These are phyloP conservation scores for Melanotus villosus DNA, from an alignment of 2,888 invertebrate species.

Conservation along the genomic window DNA sequence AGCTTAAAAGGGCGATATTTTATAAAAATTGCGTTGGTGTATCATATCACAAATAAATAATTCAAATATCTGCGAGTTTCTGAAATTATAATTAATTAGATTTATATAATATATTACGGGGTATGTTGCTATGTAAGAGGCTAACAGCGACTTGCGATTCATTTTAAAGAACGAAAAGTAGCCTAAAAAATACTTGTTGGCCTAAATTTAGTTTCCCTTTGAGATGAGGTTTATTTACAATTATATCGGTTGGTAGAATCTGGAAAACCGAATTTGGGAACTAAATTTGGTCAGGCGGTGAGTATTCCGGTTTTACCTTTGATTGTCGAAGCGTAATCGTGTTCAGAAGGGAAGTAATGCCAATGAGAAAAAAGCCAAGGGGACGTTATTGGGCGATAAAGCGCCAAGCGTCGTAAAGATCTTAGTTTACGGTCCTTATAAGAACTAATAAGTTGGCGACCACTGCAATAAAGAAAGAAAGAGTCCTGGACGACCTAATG, in stretches of 20 bases:
- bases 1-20: too few species aligned
- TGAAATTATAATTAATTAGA: too few species aligned
- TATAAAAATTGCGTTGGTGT: too few species aligned
- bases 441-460: constrained; percentile 53
- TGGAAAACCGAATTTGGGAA: constrained; percentile 4
- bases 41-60: too few species aligned
- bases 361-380: constrained; percentile 39
- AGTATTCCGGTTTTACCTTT: constrained; percentile 16
- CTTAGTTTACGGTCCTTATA: constrained; percentile 51
- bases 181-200: too few species aligned
- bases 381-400: constrained; percentile 50
- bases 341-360: constrained; percentile 30
- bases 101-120: too few species aligned
- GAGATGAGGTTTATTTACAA: not conserved
- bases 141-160: too few species aligned
- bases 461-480: constrained; percentile 50
- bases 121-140: too few species aligned
- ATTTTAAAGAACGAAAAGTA: too few species aligned
- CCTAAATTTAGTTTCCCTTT: not conserved
- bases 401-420: constrained; percentile 47
- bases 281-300: constrained; percentile 1
- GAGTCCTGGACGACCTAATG: constrained; percentile 45
- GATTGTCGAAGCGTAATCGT: constrained; percentile 37
- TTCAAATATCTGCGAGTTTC: too few species aligned
- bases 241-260: not conserved